These are phyloP conservation scores for Notolabrus celidotus DNA, from an alignment of 2,797 vertebrate species.

Conservation along the genomic window DNA sequence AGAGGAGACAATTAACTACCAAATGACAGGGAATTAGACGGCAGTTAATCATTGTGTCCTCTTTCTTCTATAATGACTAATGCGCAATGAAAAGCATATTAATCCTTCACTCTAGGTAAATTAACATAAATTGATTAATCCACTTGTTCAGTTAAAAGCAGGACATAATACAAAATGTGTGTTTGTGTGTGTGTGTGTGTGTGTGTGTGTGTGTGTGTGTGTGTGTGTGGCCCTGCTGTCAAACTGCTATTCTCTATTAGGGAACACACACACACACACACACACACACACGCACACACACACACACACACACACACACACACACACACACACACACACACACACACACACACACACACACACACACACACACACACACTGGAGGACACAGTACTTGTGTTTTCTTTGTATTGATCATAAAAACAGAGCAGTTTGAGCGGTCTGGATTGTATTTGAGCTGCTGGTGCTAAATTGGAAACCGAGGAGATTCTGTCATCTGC, in stretches of 20 bases:
- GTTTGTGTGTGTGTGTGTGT: neutral
- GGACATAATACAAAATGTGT: constrained; percentile 4
- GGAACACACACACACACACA: neutral
- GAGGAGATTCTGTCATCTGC: constrained; percentile 13
- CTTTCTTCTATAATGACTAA: constrained; percentile 41
- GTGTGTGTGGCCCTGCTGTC: neutral
- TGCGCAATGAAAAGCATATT: constrained; percentile 52
- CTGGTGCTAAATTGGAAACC: constrained; percentile 33
- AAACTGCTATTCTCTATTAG: constrained; percentile 2
- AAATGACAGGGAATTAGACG: constrained; percentile 56
- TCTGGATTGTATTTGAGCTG: constrained; percentile 26
- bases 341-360: neutral
- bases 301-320: neutral
- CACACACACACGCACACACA: neutral
- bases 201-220: no score
- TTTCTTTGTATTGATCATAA: constrained; percentile 13
- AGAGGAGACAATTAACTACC: constrained; percentile 53
- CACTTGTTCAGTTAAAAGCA: constrained; percentile 10
- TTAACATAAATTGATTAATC: constrained; percentile 36
- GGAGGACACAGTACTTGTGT: neutral
- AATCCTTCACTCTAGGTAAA: constrained; percentile 46
- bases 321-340: neutral
- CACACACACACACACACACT: neutral
- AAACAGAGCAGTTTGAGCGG: neutral
- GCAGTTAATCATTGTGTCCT: constrained; percentile 47